Percentiles rank a stretch among this genome's conserved stretches.
Evolutionary conservation across 2,113 vertebrate genomes (phyloP).

Genomic region (Bufo bufo): DNA sequence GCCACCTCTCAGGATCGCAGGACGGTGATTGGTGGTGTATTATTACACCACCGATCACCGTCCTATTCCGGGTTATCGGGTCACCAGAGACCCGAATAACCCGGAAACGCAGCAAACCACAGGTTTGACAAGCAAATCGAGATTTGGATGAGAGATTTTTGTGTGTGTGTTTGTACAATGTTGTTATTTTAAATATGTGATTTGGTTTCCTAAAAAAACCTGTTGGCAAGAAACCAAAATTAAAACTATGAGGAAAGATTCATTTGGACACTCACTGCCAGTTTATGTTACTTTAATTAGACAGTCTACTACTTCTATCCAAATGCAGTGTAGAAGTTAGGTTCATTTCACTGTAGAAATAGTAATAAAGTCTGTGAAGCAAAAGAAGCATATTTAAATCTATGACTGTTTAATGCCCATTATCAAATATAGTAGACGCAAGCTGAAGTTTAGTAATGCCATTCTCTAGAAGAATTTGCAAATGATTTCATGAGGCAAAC

Average conservation of each 20-base stretch:
- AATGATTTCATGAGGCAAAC: background rate
- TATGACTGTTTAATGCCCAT: background rate
- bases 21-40: too few relatives aligned
- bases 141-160: too few relatives aligned
- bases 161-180: too few relatives aligned
- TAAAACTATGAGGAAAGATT: background rate
- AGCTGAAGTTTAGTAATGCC: background rate
- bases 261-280: background rate
- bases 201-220: background rate
- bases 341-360: slow-evolving; percentile 1
- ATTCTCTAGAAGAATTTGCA: background rate
- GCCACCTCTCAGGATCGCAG: too few relatives aligned
- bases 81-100: too few relatives aligned
- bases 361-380: background rate
- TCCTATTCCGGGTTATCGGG: too few relatives aligned
- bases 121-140: too few relatives aligned
- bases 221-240: background rate
- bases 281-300: background rate
- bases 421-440: background rate
- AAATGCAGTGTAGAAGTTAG: background rate
- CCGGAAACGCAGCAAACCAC: too few relatives aligned
- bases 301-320: background rate
- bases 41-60: too few relatives aligned
- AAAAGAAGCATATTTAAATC: slow-evolving; percentile 1
- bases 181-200: too few relatives aligned